These are phyloP conservation scores for Clepsis dumicolana DNA, from an alignment of 2,888 invertebrate genomes.

Conservation along the genomic window DNA sequence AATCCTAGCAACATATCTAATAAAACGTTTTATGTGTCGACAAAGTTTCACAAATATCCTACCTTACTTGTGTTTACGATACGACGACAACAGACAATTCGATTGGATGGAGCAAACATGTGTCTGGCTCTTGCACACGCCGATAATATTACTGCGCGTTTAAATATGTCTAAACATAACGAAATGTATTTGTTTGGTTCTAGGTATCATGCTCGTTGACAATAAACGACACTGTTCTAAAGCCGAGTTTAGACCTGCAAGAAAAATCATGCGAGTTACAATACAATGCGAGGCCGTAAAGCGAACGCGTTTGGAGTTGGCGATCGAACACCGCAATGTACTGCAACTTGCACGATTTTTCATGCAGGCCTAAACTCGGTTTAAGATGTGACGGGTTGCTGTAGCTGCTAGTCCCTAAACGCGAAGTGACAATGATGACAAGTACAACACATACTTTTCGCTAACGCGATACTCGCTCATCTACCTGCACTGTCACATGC, in stretches of 20 bases:
- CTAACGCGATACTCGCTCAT: not conserved
- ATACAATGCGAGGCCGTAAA: too few species aligned
- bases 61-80: conserved; percentile 26
- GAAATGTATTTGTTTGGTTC: not conserved
- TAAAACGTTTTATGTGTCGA: conserved; percentile 7
- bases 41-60: conserved; percentile 32
- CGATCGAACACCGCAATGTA: too few species aligned
- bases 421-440: too few species aligned
- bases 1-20: not conserved
- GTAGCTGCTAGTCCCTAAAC: too few species aligned
- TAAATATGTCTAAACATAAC: not conserved
- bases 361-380: too few species aligned
- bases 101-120: conserved; percentile 29
- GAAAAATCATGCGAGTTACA: too few species aligned
- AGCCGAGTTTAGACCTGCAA: too few species aligned
- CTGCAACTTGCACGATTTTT: too few species aligned
- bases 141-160: conserved; percentile 5
- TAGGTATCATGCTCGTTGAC: not conserved
- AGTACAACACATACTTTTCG: not conserved
- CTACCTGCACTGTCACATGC: conserved; percentile 20
- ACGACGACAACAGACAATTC: conserved; percentile 32
- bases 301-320: not conserved
- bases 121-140: conserved; percentile 21
- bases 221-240: not conserved
- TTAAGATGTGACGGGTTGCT: too few species aligned